Conservation (phyloP, 2,113 vertebrate species). For the Trogon surrucura region DNA sequence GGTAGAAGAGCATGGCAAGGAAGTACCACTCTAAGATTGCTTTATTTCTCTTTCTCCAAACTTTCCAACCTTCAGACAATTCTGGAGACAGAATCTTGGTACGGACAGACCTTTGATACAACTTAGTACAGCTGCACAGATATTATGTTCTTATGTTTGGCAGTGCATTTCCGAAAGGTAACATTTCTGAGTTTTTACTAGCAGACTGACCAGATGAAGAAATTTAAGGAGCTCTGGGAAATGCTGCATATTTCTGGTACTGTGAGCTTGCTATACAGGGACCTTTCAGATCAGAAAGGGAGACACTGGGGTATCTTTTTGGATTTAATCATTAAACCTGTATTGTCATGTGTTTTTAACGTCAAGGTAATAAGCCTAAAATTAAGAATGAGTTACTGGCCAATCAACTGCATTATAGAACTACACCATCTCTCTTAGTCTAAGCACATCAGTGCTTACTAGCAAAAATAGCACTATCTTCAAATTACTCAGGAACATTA, state of each 20-base stretch:
- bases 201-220: background rate
- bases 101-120: background rate
- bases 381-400: background rate
- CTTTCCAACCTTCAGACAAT: background rate
- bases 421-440: background rate
- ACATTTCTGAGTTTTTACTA: background rate
- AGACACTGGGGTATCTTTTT: background rate
- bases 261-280: background rate
- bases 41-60: background rate
- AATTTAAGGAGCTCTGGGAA: background rate
- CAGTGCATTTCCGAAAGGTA: background rate
- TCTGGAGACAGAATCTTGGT: background rate
- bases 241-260: background rate
- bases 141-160: background rate
- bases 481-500: background rate
- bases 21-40: background rate
- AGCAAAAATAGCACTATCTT: background rate
- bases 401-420: background rate
- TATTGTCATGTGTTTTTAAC: background rate
- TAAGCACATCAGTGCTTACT: background rate
- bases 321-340: background rate
- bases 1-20: background rate
- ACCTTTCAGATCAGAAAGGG: background rate
- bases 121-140: fast-evolving
- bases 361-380: background rate